These are phyloP conservation scores for Chymomyza fuscimana DNA, from an alignment of 2,888 invertebrate species.

Conservation along the genomic window DNA sequence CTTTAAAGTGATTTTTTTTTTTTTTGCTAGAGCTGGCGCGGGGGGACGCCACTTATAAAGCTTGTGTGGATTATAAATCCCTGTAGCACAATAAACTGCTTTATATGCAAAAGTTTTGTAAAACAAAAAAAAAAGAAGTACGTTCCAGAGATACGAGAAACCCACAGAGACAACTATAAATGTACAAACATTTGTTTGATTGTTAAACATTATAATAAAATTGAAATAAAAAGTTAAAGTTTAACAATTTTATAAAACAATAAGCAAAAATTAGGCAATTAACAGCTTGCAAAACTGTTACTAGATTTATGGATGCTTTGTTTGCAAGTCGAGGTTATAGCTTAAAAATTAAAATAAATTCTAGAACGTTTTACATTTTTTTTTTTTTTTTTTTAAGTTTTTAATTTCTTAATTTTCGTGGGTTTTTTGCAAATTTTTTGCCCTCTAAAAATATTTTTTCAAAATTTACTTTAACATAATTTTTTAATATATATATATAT, in stretches of 20 bases:
- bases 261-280: background rate
- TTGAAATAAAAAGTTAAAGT: slow-evolving; percentile 9
- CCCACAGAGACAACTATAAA: slow-evolving; percentile 5
- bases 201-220: slow-evolving; percentile 25
- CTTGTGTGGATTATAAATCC: slow-evolving; percentile 74
- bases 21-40: background rate
- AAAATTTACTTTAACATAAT: no score
- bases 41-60: slow-evolving; percentile 58
- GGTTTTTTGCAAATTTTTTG: no score
- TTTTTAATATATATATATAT: no score
- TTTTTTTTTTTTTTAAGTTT: no score
- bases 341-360: no score
- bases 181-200: slow-evolving; percentile 29
- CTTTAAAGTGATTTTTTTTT: slow-evolving; percentile 49
- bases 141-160: background rate
- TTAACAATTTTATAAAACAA: slow-evolving; percentile 7
- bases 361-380: no score
- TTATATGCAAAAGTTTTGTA: slow-evolving; percentile 66
- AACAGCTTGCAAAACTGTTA: background rate
- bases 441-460: no score
- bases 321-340: no score
- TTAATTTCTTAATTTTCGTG: no score
- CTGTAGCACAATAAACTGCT: slow-evolving; percentile 69
- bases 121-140: background rate
- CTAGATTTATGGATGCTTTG: no score